Percentiles rank a stretch among this genome's conserved stretches.
Conservation (phyloP, 2,888 invertebrate species). For the Tetragonisca angustula region DNA sequence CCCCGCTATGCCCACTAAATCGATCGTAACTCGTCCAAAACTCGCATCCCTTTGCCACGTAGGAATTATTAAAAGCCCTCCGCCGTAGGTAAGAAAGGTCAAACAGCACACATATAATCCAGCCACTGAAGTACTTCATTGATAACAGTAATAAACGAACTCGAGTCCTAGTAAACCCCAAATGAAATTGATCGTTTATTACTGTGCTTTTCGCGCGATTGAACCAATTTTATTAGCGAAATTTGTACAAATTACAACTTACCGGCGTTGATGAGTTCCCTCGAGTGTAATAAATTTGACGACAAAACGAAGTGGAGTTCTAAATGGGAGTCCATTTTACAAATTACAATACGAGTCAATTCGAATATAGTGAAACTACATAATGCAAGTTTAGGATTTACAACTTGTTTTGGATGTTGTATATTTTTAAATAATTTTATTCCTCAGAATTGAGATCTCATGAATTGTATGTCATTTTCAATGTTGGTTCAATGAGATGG, state of each 20-base stretch:
- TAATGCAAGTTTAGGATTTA: not conserved
- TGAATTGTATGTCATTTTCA: not conserved
- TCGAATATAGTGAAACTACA: not conserved
- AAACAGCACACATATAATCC: not conserved
- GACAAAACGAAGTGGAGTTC: not conserved
- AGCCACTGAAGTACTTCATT: not conserved
- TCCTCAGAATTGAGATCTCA: not conserved
- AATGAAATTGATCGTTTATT: slow-evolving; percentile 53
- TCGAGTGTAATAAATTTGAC: not conserved
- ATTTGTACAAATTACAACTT: not conserved
- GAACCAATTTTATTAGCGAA: not conserved
- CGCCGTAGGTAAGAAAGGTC: not conserved
- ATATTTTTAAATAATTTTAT: not conserved
- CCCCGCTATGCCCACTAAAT: not conserved
- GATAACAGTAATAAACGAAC: slow-evolving; percentile 18
- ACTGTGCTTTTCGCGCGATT: not conserved
- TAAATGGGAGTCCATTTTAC: not conserved
- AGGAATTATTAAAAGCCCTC: slow-evolving; percentile 34
- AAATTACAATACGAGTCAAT: not conserved
- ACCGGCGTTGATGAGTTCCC: not conserved
- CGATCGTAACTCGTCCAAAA: not conserved
- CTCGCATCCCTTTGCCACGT: not conserved
- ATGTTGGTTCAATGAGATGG: not conserved
- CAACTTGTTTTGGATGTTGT: not conserved
- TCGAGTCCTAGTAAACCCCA: not conserved